Evolutionary conservation across 2,113 vertebrate genomes (phyloP).

Genomic region (Apteryx mantelli): DNA sequence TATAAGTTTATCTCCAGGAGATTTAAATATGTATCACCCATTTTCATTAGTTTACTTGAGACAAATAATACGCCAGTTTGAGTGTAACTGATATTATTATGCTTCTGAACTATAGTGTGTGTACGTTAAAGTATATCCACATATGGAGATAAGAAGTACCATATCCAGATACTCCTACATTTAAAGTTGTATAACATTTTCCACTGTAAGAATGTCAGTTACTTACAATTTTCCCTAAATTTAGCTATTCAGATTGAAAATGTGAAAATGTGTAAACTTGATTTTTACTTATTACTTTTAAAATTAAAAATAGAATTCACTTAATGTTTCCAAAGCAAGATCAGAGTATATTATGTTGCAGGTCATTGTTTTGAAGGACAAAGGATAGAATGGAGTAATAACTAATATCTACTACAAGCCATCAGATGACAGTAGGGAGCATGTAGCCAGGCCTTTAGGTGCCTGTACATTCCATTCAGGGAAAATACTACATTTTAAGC

Average conservation of each 20-base stretch:
- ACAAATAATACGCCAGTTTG: conserved; percentile 2
- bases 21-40: not conserved
- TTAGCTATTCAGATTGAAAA: not conserved
- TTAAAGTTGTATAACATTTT: not conserved
- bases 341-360: not conserved
- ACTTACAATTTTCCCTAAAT: not conserved
- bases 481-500: not conserved
- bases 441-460: not conserved
- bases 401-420: not conserved
- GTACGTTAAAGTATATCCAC: not conserved
- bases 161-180: not conserved
- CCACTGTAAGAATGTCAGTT: not conserved
- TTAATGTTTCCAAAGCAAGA: not conserved
- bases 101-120: not conserved
- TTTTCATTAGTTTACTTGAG: conserved; percentile 41
- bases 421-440: not conserved
- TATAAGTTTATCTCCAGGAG: not conserved
- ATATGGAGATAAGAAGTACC: not conserved
- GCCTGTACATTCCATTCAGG: not conserved
- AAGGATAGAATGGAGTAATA: not conserved
- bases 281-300: not conserved
- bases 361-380: not conserved
- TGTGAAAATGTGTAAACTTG: not conserved
- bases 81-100: not conserved
- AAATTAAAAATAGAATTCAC: not conserved